These are phyloP conservation scores for Hypanus sabinus DNA, from an alignment of 2,113 vertebrate species.

Conservation along the genomic window DNA sequence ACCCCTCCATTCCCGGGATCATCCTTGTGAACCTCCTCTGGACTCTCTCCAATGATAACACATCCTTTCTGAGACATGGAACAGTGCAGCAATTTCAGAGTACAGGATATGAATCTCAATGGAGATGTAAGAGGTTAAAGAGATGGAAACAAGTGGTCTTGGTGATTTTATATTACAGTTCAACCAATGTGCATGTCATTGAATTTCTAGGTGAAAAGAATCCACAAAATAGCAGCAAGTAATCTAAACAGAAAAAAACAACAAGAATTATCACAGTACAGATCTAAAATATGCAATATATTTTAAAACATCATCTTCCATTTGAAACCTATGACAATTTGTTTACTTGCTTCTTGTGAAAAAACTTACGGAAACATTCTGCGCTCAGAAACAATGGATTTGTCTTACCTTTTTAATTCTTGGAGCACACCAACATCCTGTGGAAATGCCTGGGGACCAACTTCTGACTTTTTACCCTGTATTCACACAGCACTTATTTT, in stretches of 20 bases:
- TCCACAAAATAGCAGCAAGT: not conserved
- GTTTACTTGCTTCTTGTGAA: not conserved
- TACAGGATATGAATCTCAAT: too few species aligned
- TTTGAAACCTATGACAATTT: not conserved
- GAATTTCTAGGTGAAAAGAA: too few species aligned
- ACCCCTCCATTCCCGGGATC: too few species aligned
- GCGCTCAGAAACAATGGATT: not conserved
- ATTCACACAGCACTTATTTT: not conserved
- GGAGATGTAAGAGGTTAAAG: too few species aligned
- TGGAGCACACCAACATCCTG: not conserved
- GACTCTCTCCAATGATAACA: too few species aligned
- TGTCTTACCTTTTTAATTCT: slow-evolving; percentile 22
- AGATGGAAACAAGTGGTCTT: too few species aligned
- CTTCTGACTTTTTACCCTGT: slow-evolving; percentile 27
- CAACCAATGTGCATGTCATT: too few species aligned
- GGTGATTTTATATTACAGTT: too few species aligned
- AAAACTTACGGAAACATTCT: not conserved
- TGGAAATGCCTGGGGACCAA: not conserved
- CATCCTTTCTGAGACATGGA: too few species aligned
- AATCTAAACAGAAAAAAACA: not conserved
- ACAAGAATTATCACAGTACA: not conserved
- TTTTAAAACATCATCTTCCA: not conserved
- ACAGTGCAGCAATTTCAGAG: too few species aligned
- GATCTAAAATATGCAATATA: not conserved
- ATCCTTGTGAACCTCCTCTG: too few species aligned